These are phyloP conservation scores for Sebastes aleutianus DNA, from an alignment of 2,797 vertebrate genomes.

Conservation along the genomic window DNA sequence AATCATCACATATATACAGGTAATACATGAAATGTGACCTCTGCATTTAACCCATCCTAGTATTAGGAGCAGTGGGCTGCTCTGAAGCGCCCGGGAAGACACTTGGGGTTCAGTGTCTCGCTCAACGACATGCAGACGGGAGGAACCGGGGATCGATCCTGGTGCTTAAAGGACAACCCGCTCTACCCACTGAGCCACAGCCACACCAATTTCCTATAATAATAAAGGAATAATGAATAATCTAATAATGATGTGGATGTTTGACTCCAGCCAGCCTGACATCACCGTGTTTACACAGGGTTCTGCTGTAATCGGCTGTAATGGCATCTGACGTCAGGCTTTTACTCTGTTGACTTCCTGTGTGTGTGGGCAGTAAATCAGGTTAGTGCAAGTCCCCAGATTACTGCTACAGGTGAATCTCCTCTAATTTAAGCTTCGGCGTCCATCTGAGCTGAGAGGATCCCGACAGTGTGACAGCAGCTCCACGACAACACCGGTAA, in stretches of 20 bases:
- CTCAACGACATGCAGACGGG: no score
- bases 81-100: no score
- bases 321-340: not conserved
- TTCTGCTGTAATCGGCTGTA: not conserved
- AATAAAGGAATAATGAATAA: not conserved
- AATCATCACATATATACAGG: no score
- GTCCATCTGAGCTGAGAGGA: not conserved
- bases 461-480: not conserved
- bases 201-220: not conserved
- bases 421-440: not conserved
- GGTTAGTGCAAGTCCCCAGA: slow-evolving; percentile 51
- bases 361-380: slow-evolving; percentile 5
- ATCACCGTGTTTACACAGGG: not conserved
- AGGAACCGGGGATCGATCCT: no score
- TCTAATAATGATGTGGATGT: not conserved
- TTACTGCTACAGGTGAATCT: slow-evolving; percentile 64
- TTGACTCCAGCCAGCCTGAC: not conserved
- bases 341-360: not conserved
- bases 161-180: no score
- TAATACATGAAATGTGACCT: no score
- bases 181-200: no score
- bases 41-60: no score
- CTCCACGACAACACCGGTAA: slow-evolving; percentile 27
- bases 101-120: no score
- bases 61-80: no score